Evolutionary conservation across 2,888 invertebrate species (phyloP).

Genomic region (Trachelus tabidus): DNA sequence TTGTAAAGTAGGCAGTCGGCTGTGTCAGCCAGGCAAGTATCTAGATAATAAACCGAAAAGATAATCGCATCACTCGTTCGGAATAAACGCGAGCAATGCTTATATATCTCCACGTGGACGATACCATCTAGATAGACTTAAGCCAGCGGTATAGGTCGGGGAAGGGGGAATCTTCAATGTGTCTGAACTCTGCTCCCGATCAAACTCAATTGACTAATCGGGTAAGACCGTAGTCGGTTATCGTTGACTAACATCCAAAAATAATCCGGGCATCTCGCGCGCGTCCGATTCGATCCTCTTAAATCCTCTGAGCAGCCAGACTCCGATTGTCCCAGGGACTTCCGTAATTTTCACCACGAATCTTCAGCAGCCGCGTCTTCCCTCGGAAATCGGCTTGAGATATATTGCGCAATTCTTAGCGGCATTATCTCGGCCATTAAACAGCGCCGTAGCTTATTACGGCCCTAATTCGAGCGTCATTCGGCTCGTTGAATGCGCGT

Average conservation of each 20-base stretch:
- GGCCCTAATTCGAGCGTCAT: slow-evolving; percentile 5
- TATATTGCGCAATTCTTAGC: neutral
- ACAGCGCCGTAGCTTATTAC: neutral
- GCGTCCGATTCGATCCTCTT: neutral
- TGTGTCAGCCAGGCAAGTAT: neutral
- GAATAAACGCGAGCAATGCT: slow-evolving; percentile 2
- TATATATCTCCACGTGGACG: neutral
- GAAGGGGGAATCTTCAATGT: neutral
- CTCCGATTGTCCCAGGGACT: neutral
- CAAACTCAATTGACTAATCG: slow-evolving; percentile 3
- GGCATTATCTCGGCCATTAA: neutral
- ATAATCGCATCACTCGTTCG: slow-evolving; percentile 4
- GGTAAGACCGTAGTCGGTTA: neutral
- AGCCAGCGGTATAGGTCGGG: neutral
- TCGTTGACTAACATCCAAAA: neutral
- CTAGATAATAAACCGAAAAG: neutral
- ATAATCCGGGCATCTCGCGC: neutral
- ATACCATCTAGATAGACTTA: neutral
- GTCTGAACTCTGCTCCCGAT: neutral
- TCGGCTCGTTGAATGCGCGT: neutral
- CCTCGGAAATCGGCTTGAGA: neutral
- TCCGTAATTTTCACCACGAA: neutral
- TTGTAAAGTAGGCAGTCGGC: neutral
- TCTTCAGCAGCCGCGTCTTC: neutral
- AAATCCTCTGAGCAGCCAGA: neutral